Conservation (phyloP, 2,113 vertebrate genomes). For the Plotosus lineatus region DNA sequence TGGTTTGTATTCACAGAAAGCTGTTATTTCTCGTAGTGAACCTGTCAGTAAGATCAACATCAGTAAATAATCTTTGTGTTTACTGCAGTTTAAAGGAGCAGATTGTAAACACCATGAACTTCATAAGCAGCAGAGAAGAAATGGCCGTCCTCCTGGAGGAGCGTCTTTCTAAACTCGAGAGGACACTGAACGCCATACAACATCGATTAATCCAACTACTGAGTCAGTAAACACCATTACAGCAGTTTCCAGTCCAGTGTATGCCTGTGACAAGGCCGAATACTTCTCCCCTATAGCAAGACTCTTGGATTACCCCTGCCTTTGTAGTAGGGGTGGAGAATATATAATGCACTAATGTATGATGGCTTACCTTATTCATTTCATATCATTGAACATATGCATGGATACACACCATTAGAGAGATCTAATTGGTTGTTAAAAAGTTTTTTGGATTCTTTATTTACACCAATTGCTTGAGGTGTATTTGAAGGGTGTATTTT, state of each 20-base stretch:
- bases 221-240: slow-evolving; percentile 48
- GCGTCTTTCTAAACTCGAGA: slow-evolving; percentile 66
- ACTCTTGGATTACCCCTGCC: background rate
- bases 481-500: background rate
- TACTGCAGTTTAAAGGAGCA: slow-evolving; percentile 68
- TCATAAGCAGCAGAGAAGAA: slow-evolving; percentile 58
- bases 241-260: background rate
- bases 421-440: background rate
- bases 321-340: background rate
- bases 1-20: background rate
- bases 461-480: background rate
- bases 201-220: slow-evolving; percentile 66
- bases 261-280: background rate
- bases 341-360: background rate
- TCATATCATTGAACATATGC: background rate
- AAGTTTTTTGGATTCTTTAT: background rate
- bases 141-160: slow-evolving; percentile 65
- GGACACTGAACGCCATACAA: slow-evolving; percentile 63
- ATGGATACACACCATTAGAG: background rate
- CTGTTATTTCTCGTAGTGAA: background rate
- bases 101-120: slow-evolving; percentile 59
- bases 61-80: background rate
- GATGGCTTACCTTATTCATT: background rate
- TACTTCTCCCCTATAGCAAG: background rate
- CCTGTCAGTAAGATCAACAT: background rate